These are phyloP conservation scores for Planiliza haematocheilus DNA, from an alignment of 2,113 vertebrate genomes.

Conservation along the genomic window DNA sequence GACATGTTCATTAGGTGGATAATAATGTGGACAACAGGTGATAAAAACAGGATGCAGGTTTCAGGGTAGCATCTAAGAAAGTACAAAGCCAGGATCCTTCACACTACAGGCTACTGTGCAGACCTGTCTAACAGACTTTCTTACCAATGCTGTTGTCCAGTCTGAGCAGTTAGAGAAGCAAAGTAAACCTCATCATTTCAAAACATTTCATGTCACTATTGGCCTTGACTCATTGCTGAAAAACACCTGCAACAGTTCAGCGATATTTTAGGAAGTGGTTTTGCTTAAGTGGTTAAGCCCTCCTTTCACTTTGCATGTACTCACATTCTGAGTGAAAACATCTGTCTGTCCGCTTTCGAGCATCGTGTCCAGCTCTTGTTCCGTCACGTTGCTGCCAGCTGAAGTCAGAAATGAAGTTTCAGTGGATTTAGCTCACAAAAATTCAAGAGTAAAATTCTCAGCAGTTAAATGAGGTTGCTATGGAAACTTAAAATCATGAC, in stretches of 20 bases:
- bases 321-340: slow-evolving; percentile 93
- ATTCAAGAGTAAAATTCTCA: too few species aligned
- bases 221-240: background rate
- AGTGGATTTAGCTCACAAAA: background rate
- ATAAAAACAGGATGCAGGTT: background rate
- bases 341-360: slow-evolving; percentile 91
- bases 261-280: background rate
- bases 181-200: slow-evolving; percentile 29
- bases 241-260: background rate
- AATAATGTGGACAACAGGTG: background rate
- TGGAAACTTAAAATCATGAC: too few species aligned
- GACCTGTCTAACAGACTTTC: background rate
- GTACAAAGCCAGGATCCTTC: background rate
- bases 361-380: slow-evolving; percentile 89
- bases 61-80: background rate
- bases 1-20: background rate
- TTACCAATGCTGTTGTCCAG: slow-evolving; percentile 52
- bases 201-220: background rate
- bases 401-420: background rate
- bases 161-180: slow-evolving; percentile 23
- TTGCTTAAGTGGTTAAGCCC: background rate
- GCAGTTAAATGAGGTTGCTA: too few species aligned
- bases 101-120: background rate
- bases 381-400: slow-evolving; percentile 87
- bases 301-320: slow-evolving; percentile 26